Base-by-base conservation (phyloP, 1,140 invertebrate genomes). In the Tetranychus cinnabarinus region DNA sequence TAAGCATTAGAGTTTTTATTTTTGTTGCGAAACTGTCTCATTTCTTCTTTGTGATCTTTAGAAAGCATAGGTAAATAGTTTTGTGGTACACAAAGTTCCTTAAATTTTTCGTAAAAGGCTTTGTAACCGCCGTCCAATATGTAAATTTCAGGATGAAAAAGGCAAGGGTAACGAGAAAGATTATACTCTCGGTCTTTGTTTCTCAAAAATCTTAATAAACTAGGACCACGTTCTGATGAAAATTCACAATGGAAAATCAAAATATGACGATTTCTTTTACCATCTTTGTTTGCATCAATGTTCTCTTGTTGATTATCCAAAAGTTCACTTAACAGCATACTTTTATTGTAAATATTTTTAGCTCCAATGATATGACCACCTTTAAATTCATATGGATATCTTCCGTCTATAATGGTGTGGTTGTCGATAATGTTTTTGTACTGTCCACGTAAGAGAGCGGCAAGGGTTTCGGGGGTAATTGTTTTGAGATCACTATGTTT, bases 171-270 rank as follows among this genome's bases (percentile, higher is more conserved):
- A 58, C 77, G 77, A 47, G 85, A 81, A 56, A 81, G 80, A 70
- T 97, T 93, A 3, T 78, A 71, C 54, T 80, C 76, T 1, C 95
- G 77, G 72, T 99, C 95, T 31, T 79, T 73, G 56, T 83, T 83
- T 0, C 95, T 79, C 5, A 98, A 73, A 69, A 83, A 89, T 0
- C 88, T 78, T 7, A 81, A 86, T 72, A 52, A n/a, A 13, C 5
- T 12, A n/a, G 95, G 95, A 37, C 86, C 95, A 52, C 95, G 77
- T 73, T 97, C 86, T 61, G 87, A 85, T 0, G 91, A 96, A 74
- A 96, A 98, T 74, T 99, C 95, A 73, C 95, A 98, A 70, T 98
- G 95, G 70, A 98, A 98, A 36, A 99, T 83, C 31, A 98, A 72
- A 55, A 97, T 83, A 52, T 80, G 74, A 31, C 83, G 73, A 63